A percentile compares a stretch with the other conserved stretches of the same genome.
phyloP scores from a whole-genome alignment of 2,113 vertebrate genomes.

The Propithecus coquereli region DNA sequence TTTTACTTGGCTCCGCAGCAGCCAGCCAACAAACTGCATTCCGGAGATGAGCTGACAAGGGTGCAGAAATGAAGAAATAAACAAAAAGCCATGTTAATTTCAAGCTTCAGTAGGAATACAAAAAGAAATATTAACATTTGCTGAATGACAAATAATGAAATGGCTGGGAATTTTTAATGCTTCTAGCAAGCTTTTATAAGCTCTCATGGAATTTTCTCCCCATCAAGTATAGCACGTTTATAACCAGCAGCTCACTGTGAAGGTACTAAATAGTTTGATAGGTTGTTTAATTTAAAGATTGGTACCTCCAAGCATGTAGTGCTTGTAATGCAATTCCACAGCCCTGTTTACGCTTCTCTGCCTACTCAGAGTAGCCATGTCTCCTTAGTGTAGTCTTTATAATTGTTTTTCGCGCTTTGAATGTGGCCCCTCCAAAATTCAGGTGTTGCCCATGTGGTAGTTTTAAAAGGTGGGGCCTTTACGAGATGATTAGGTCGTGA shows the following conservation, averaged over 20 bases:
- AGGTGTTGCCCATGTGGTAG: not conserved
- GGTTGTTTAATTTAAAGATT: conserved; percentile 33
- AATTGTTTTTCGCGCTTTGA: not conserved
- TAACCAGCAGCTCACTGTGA: not conserved
- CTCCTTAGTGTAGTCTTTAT: not conserved
- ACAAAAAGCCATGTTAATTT: conserved; percentile 75
- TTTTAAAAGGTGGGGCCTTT: not conserved
- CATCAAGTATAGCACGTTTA: not conserved
- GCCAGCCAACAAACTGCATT: not conserved
- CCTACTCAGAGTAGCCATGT: not conserved
- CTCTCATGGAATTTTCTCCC: not conserved
- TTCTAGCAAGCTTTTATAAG: conserved; percentile 33
- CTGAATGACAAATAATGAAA: conserved; percentile 58
- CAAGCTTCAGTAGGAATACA: conserved; percentile 75
- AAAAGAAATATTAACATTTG: conserved; percentile 69
- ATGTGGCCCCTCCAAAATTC: not conserved
- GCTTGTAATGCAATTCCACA: not conserved
- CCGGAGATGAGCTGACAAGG: conserved; percentile 62
- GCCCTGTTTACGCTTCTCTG: not conserved
- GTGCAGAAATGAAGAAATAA: conserved; percentile 71
- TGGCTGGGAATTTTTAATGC: conserved; percentile 33
- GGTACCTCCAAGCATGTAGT: not conserved
- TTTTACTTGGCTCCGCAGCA: conserved; percentile 4
- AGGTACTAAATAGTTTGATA: not conserved
- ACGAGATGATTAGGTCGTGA: not conserved